Conservation (phyloP, 2,797 vertebrate genomes). For the Masticophis lateralis region DNA sequence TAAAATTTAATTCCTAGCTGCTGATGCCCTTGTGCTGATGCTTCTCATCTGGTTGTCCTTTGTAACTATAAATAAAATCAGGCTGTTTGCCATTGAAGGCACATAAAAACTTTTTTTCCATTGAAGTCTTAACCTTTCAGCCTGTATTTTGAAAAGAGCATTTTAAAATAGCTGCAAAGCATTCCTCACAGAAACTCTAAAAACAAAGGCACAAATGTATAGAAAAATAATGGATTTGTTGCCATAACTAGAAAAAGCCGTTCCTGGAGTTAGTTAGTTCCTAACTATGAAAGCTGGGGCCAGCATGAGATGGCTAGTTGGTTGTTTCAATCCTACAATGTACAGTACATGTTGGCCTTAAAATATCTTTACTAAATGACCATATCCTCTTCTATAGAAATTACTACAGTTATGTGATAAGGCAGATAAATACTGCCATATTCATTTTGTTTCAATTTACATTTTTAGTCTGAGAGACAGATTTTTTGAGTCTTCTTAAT, state of each 20-base stretch:
- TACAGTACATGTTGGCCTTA: neutral
- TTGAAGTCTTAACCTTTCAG: neutral
- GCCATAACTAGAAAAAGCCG: neutral
- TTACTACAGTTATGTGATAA: neutral
- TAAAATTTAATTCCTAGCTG: constrained; percentile 36
- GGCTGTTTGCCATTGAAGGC: constrained; percentile 2
- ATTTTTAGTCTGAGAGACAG: neutral
- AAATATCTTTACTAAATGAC: neutral
- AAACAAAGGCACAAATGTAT: neutral
- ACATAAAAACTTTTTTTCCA: constrained; percentile 25
- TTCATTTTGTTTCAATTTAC: neutral
- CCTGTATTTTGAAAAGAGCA: constrained; percentile 23
- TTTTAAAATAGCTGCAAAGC: constrained; percentile 10
- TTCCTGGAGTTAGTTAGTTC: neutral
- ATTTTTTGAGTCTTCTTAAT: neutral
- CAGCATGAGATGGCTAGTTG: neutral
- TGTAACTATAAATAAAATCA: constrained; percentile 28
- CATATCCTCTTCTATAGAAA: neutral
- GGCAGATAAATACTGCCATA: neutral
- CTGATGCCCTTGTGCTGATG: constrained; percentile 27
- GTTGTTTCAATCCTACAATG: neutral
- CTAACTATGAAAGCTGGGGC: neutral
- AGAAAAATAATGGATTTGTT: neutral
- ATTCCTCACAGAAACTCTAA: neutral
- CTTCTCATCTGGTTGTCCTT: constrained; percentile 52